phyloP scores from a whole-genome alignment of 2,113 vertebrate genomes.

The Sisor rabdophorus region DNA sequence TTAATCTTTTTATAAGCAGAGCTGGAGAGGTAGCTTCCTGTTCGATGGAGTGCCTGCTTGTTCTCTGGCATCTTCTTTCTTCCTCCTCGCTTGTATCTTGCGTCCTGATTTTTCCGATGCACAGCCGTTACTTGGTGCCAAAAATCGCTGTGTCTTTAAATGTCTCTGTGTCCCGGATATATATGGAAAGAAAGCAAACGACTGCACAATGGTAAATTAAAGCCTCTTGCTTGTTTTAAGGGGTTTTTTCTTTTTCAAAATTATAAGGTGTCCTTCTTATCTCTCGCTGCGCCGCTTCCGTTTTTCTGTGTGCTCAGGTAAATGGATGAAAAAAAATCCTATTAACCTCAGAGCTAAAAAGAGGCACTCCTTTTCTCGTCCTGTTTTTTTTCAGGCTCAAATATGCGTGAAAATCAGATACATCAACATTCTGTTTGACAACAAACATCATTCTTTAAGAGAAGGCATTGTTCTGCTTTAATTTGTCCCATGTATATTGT shows the following conservation, averaged over 20 bases:
- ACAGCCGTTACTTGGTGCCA: not conserved
- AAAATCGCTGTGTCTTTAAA: not conserved
- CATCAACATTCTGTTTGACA: slow-evolving; percentile 39
- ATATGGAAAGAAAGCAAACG: not conserved
- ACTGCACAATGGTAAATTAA: not conserved
- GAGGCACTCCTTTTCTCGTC: slow-evolving; percentile 19
- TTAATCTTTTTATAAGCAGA: slow-evolving; percentile 61
- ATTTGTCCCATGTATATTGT: not conserved
- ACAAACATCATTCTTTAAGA: slow-evolving; percentile 37
- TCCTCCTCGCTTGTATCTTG: not conserved
- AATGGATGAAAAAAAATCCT: slow-evolving; percentile 34
- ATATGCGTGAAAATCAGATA: slow-evolving; percentile 39
- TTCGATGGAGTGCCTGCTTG: slow-evolving; percentile 47
- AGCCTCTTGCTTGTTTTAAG: not conserved
- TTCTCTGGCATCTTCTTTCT: slow-evolving; percentile 50
- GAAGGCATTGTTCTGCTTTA: slow-evolving; percentile 31
- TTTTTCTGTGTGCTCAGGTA: slow-evolving; percentile 28
- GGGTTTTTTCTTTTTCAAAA: not conserved
- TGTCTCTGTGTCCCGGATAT: not conserved
- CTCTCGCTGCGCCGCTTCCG: not conserved
- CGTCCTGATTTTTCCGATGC: not conserved
- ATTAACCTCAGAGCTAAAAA: slow-evolving; percentile 10
- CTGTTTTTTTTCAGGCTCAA: slow-evolving; percentile 31
- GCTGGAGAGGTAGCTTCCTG: slow-evolving; percentile 53
- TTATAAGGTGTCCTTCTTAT: slow-evolving; percentile 5